Evolutionary conservation across 2,113 vertebrate species (phyloP).

Genomic region (Pristiophorus japonicus): DNA sequence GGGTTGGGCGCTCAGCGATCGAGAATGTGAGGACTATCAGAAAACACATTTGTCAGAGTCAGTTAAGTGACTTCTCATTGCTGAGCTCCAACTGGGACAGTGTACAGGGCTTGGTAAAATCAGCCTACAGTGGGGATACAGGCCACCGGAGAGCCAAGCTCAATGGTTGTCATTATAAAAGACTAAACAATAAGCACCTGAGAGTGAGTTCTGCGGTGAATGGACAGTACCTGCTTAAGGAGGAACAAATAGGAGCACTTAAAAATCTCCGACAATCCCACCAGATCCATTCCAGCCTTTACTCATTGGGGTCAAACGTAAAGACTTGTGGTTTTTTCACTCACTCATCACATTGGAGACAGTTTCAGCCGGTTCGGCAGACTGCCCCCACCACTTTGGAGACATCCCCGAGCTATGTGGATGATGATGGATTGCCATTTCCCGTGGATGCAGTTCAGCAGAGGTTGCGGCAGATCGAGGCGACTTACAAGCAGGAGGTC

Average conservation of each 20-base stretch:
- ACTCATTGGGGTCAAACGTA: constrained; percentile 15
- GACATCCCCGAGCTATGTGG: constrained; percentile 67
- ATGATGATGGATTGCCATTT: constrained; percentile 90
- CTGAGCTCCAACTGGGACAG: constrained; percentile 85
- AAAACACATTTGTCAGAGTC: constrained; percentile 73
- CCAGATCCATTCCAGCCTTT: constrained; percentile 50
- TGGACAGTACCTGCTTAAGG: constrained; percentile 55
- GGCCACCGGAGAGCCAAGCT: constrained; percentile 61
- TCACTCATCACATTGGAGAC: constrained; percentile 26
- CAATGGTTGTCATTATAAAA: constrained; percentile 71
- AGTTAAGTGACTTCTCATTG: constrained; percentile 74
- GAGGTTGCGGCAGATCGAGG: constrained; percentile 90
- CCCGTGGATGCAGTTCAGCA: constrained; percentile 91
- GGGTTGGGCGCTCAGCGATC: constrained; percentile 42
- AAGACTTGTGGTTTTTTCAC: constrained; percentile 20
- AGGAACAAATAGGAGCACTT: constrained; percentile 48
- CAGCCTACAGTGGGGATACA: constrained; percentile 60
- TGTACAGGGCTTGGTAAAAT: constrained; percentile 81
- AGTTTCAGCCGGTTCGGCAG: neutral
- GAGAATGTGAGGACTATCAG: constrained; percentile 58
- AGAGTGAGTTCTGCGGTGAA: constrained; percentile 60
- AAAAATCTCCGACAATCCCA: constrained; percentile 54
- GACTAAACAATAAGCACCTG: constrained; percentile 64
- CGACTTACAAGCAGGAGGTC: constrained; percentile 93
- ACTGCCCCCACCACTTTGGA: neutral